A percentile compares a stretch with the other conserved stretches of the same genome.
Conservation (phyloP, 1,140 invertebrate genomes). For the Drosophila dunni region DNA sequence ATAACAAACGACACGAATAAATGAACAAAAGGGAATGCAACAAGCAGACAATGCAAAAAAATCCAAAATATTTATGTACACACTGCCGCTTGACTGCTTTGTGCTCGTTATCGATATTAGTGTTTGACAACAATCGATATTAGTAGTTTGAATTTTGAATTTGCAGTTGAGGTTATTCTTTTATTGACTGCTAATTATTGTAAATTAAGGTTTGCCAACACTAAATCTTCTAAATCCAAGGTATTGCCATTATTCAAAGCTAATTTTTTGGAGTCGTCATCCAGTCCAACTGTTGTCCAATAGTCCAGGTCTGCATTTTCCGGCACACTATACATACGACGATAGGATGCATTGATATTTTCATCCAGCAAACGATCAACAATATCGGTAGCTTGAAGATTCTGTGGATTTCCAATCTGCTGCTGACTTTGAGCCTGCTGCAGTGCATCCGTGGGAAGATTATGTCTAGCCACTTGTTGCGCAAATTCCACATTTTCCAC, state of each 20-base stretch:
- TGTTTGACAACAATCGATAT: background rate
- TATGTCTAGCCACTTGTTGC: constrained; percentile 21
- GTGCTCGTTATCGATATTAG: constrained; percentile 3
- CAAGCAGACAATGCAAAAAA: constrained; percentile 38
- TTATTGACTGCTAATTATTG: constrained; percentile 1
- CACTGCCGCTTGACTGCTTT: constrained; percentile 1
- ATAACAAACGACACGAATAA: constrained; percentile 52
- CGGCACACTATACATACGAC: constrained; percentile 68
- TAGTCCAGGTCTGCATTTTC: constrained; percentile 41
- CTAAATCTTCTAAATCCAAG: constrained; percentile 48
- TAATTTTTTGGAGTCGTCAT: constrained; percentile 76
- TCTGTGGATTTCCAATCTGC: background rate
- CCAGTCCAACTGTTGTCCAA: constrained; percentile 56
- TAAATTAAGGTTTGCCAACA: constrained; percentile 42
- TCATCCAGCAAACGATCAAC: constrained; percentile 79
- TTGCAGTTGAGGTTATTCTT: background rate
- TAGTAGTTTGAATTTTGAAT: constrained; percentile 5
- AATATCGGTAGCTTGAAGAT: constrained; percentile 47
- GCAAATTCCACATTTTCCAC: constrained; percentile 60
- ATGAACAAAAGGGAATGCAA: constrained; percentile 51
- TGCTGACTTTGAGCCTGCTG: constrained; percentile 14
- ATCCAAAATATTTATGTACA: constrained; percentile 39
- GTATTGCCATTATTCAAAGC: constrained; percentile 57
- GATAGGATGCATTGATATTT: constrained; percentile 76
- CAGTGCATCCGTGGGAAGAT: background rate